Percentiles rank a stretch among this genome's conserved stretches.
These are phyloP conservation scores for Spongilla lacustris DNA, from an alignment of 37 sponge, comb jelly and placozoan genomes.

Conservation along the genomic window DNA sequence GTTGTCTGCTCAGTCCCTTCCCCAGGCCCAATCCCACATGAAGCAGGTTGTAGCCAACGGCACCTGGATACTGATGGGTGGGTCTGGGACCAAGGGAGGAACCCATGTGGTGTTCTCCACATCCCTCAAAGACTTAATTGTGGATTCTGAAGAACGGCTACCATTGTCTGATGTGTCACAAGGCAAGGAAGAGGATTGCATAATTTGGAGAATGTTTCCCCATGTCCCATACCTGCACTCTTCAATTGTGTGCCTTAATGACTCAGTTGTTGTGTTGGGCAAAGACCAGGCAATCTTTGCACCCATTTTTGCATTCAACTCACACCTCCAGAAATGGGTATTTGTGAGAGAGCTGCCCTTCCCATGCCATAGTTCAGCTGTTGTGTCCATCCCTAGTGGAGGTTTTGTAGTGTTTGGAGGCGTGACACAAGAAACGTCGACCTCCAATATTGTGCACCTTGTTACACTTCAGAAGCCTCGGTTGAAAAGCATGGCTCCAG, in stretches of 20 bases:
- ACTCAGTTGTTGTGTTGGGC: not conserved
- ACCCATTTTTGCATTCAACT: slow-evolving; percentile 7
- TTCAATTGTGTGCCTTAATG: not conserved
- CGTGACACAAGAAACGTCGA: not conserved
- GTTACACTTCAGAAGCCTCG: not conserved
- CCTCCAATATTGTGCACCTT: not conserved
- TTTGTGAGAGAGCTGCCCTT: slow-evolving; percentile 21
- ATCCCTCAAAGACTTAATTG: not conserved
- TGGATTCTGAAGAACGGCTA: not conserved
- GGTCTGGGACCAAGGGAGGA: not conserved
- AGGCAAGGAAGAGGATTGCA: not conserved
- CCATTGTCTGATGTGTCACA: not conserved
- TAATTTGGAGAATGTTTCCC: slow-evolving; percentile 2
- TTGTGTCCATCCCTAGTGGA: not conserved
- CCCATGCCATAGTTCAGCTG: not conserved
- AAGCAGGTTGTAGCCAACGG: not conserved
- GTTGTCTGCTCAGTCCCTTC: slow-evolving; percentile 9
- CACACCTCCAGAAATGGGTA: slow-evolving; percentile 14
- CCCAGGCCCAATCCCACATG: slow-evolving; percentile 11
- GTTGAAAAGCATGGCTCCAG: not conserved
- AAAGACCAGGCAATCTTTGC: not conserved
- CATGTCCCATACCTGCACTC: not conserved
- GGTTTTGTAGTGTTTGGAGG: not conserved
- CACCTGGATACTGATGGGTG: slow-evolving; percentile 6
- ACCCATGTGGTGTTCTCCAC: not conserved